Evolutionary conservation across 2,113 vertebrate species (phyloP), one percentile per base, ranked within the genome.

Genomic region (Odontesthes bonariensis): DNA sequence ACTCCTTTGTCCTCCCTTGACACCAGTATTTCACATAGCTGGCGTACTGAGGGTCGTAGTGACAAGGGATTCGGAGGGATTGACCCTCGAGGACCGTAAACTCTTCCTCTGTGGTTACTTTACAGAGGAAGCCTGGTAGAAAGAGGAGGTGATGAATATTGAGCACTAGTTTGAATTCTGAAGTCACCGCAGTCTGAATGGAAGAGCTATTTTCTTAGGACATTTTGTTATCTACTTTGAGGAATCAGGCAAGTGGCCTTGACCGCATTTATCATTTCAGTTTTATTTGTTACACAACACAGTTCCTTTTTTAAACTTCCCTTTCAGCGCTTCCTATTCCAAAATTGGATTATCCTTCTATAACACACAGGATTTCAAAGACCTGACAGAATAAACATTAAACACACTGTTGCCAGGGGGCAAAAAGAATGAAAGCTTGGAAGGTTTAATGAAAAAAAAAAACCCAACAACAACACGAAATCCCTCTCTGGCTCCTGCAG

Each of bases 1-100:
- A 92, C n/a, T 86, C 88, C 56, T 54, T 88, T 14, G 53, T 76
- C 0, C 31, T 51, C n/a, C 94, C 94, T 1, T 8, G 73, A 49
- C 94, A 94, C 93, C 93, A 94, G 86, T 95, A 94, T 32, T 94
- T 95, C 0, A 94, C 90, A 38, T 94, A 70, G 23, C 60, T 27
- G 68, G 82, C 84, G 12, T 92, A 92, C 82, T 94, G 83, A 6
- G 91, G 88, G 54, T 87, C 89, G 3, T 94, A 95, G 57, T 84
- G 83, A 62, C 94, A 95, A 0, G 92, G 91, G 55, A 94, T 8
- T 0, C 49, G 85, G 69, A 94, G 22, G 1, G 89, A 81, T 0
- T 54, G 42, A 10, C 94, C 94, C 65, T 93, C 93, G 51, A 94
- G 79, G 22, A 92, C 82, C 6, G 56, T 0, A 19, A 67, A 14